Percentiles rank a stretch among this genome's conserved stretches.
phyloP scores from a whole-genome alignment of 2,888 invertebrate species.

The Camponotus fellah region DNA sequence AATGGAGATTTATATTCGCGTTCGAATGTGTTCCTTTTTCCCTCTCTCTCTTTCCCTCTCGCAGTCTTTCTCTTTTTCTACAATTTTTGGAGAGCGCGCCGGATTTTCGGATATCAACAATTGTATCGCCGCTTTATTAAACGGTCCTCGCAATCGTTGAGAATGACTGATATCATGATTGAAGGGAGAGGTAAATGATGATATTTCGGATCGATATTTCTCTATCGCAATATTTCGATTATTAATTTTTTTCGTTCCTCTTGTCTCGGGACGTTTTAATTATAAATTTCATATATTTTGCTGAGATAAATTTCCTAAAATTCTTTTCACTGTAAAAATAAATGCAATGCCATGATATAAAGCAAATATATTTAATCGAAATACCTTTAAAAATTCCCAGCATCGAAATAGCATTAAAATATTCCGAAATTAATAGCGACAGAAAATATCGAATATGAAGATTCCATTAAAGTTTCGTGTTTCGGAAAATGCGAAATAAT shows the following conservation, averaged over 20 bases:
- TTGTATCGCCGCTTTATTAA: conserved; percentile 32
- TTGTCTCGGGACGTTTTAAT: background rate
- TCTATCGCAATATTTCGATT: background rate
- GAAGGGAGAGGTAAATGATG: background rate
- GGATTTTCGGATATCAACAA: conserved; percentile 8
- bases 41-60: background rate
- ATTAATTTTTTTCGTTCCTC: background rate
- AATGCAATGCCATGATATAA: background rate
- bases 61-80: background rate
- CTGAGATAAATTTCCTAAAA: background rate
- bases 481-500: conserved; percentile 15
- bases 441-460: background rate
- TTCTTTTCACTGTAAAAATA: background rate
- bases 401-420: background rate
- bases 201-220: background rate
- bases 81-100: background rate
- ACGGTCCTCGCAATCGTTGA: background rate
- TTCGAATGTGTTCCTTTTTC: background rate
- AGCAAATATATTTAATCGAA: background rate
- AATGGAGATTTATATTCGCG: conserved; percentile 45
- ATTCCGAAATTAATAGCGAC: conserved; percentile 11
- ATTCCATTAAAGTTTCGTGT: conserved; percentile 11
- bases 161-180: background rate
- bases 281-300: conserved; percentile 2
- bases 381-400: background rate